phyloP scores from a whole-genome alignment of 2,113 vertebrate genomes.

The Balaeniceps rex region DNA sequence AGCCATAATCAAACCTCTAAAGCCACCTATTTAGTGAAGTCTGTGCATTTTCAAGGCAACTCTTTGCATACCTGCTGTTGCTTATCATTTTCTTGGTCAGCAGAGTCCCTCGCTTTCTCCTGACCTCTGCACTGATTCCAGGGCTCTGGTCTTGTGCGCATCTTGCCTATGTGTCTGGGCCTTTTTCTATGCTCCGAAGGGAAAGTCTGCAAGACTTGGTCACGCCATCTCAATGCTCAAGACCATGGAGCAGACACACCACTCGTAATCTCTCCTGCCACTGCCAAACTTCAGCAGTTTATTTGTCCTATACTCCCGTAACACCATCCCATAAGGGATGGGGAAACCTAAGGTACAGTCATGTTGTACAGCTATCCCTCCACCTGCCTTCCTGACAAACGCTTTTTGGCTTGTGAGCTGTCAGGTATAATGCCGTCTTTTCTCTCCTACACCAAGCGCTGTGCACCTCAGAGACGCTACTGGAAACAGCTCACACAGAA shows the following conservation, averaged over 20 bases:
- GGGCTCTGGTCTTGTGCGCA: accelerated
- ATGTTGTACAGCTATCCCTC: not conserved
- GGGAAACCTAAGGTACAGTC: not conserved
- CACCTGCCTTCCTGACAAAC: not conserved
- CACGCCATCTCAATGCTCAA: not conserved
- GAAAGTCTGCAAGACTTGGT: not conserved
- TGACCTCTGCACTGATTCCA: not conserved
- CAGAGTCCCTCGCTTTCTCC: not conserved
- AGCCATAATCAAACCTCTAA: not conserved
- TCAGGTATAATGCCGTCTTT: accelerated
- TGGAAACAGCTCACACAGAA: not conserved
- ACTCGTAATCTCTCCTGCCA: not conserved
- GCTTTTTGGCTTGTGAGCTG: not conserved
- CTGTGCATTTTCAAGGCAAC: not conserved
- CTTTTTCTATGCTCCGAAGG: not conserved
- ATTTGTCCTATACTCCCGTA: not conserved
- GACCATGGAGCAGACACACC: not conserved
- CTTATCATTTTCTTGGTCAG: not conserved
- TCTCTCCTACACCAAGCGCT: not conserved
- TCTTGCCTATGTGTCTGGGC: not conserved
- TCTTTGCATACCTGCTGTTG: not conserved
- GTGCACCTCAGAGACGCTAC: not conserved
- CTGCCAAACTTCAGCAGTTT: not conserved
- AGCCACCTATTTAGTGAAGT: not conserved
- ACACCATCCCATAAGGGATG: not conserved